A percentile compares a stretch with the other conserved stretches of the same genome.
Evolutionary conservation across 1,140 invertebrate genomes (phyloP).

Genomic region (Tetramorium alpestre): DNA sequence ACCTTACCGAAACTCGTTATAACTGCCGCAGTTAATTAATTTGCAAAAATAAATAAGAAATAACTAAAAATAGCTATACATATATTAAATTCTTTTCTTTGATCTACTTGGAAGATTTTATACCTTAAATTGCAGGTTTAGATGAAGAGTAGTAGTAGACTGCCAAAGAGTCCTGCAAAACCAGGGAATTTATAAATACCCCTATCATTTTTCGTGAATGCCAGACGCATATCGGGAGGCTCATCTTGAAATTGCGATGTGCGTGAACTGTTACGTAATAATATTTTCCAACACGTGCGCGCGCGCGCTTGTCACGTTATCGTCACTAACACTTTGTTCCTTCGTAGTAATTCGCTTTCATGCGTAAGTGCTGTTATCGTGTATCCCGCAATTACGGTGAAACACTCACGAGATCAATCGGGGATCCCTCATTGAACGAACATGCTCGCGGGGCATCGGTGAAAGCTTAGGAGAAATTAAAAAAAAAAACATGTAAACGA

Average conservation of each 20-base stretch:
- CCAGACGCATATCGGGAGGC: neutral
- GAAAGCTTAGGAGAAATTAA: neutral
- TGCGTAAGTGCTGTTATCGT: constrained; percentile 7
- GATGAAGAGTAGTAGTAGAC: neutral
- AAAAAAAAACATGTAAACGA: neutral
- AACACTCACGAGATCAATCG: neutral
- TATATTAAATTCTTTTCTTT: neutral
- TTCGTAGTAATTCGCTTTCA: constrained; percentile 6
- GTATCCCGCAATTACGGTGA: neutral
- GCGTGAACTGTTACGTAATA: neutral
- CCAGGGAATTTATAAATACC: neutral
- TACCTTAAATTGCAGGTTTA: neutral
- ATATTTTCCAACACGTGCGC: neutral
- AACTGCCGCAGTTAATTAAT: neutral
- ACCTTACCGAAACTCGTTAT: neutral
- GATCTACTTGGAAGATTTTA: neutral
- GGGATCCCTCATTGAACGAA: neutral
- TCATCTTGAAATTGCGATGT: neutral
- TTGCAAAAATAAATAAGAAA: neutral
- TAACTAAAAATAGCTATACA: neutral
- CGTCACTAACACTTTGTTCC: neutral
- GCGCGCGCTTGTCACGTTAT: neutral
- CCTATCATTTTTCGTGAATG: neutral
- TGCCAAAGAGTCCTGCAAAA: neutral
- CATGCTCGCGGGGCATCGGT: neutral